phyloP scores from a whole-genome alignment of 2,113 vertebrate genomes.

The Physeter macrocephalus region DNA sequence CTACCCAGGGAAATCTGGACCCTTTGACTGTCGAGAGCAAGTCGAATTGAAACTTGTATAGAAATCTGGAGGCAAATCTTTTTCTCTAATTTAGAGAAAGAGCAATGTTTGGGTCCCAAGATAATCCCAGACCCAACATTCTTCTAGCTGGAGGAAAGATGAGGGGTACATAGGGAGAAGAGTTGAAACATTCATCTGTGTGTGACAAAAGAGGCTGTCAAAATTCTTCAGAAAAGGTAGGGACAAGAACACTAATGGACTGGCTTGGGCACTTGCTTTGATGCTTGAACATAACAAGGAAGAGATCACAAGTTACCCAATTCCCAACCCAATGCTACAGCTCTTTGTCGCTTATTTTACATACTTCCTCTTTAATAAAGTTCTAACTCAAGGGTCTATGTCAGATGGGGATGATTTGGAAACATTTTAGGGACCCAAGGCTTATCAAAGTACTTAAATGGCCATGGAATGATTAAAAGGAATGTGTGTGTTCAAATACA shows the following conservation, averaged over 20 bases:
- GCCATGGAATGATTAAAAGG: conserved; percentile 70
- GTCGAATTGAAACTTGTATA: background rate
- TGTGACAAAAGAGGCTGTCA: background rate
- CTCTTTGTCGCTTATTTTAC: background rate
- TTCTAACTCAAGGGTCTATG: conserved; percentile 21
- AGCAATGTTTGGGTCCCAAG: background rate
- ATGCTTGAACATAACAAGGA: background rate
- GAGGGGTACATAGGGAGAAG: background rate
- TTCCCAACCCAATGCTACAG: background rate
- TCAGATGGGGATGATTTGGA: conserved; percentile 67
- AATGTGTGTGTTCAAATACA: conserved; percentile 61
- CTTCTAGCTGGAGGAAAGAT: background rate
- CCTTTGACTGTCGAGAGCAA: background rate
- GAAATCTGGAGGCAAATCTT: background rate
- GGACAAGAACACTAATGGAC: background rate
- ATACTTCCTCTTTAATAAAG: conserved; percentile 34
- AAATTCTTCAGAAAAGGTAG: background rate
- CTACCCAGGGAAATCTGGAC: background rate
- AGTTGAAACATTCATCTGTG: background rate
- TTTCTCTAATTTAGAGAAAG: background rate
- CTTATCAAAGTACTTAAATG: conserved; percentile 68
- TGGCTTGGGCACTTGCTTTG: background rate
- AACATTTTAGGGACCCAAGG: conserved; percentile 41
- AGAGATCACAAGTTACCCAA: background rate
- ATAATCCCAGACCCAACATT: background rate